These are phyloP conservation scores for Arge pagana DNA, from an alignment of 2,888 invertebrate species.

Conservation along the genomic window DNA sequence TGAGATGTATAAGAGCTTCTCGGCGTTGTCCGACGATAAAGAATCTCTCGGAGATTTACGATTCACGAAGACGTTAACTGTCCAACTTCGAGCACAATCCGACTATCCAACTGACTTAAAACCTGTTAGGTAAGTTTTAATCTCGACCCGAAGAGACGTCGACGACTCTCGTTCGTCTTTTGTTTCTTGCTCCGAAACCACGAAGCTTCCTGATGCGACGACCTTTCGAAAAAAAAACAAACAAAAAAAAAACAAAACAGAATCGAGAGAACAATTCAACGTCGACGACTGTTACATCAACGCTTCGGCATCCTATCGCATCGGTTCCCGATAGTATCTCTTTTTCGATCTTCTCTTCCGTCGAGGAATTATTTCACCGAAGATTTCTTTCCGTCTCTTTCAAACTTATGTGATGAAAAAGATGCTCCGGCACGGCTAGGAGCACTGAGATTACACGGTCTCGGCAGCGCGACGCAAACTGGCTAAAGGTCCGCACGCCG, in stretches of 20 bases:
- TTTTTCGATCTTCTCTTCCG: not conserved
- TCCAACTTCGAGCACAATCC: constrained; percentile 23
- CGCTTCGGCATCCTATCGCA: not conserved
- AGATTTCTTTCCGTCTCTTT: not conserved
- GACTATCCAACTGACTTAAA: constrained; percentile 38
- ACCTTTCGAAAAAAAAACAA: not conserved
- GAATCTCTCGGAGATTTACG: constrained; percentile 15
- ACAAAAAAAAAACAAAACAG: too few species aligned
- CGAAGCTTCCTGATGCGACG: constrained; percentile 9
- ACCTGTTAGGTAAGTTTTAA: constrained; percentile 43
- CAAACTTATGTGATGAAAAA: not conserved
- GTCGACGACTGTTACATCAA: too few species aligned
- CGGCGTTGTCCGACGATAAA: constrained; percentile 7
- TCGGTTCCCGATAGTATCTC: not conserved
- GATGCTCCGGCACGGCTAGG: not conserved
- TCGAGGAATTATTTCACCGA: not conserved
- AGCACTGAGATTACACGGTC: constrained; percentile 14
- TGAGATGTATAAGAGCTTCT: too few species aligned
- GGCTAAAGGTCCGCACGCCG: constrained; percentile 15
- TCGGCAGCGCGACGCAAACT: constrained; percentile 21
- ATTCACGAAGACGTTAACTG: constrained; percentile 32
- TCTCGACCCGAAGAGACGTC: constrained; percentile 25
- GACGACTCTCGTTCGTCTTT: constrained; percentile 16
- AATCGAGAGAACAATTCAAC: too few species aligned
- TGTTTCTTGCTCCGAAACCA: constrained; percentile 20